Base-by-base conservation (phyloP, 2,888 invertebrate species). In the Trachelus tabidus region DNA sequence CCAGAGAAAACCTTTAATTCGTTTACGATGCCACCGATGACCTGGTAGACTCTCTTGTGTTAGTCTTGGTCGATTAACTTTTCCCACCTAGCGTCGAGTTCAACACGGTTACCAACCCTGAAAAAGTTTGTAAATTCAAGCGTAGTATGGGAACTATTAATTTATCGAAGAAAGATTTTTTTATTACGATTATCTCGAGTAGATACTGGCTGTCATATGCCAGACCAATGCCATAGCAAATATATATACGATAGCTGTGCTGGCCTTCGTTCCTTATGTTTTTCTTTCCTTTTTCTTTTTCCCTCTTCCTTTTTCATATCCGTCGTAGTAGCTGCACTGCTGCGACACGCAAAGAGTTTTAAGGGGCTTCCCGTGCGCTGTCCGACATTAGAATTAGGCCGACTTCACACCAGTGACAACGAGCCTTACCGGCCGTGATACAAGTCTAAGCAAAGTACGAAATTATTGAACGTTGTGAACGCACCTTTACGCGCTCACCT, bases 321-420 rank as follows among this genome's bases (percentile, higher is more conserved):
- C 79, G 77, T 68, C 73, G 73, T 75, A 68, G 56, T 56, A 9
- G 56, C 56, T 56, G 56, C 56, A 56, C 56, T 56, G 56, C 23
- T 56, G 33, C 68, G 76, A 87, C 87, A 87, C 84, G 87, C 83
- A 87, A 87, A 87, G 79, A 85, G 86, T 86, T 87, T 87, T 86
- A 87, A 87, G 85, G 84, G 83, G 84, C 85, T 86, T 87, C 84
- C 87, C 85, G 81, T 79, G 79, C 82, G 77, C 81, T 76, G 79
- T 76, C 34, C 75, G 73, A 77, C 79, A 77, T 79, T 78, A 78
- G 82, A 81, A 80, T 79, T 76, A 78, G 76, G 78, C 77, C 77
- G 80, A 78, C 79, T 76, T 78, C 79, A 76, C 77, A 79, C 77
- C 56, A 23, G 56, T 23, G 9, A 23, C 15, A 9, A 56, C 9